Percentiles rank a stretch among this genome's conserved stretches.
These are phyloP conservation scores for Ophioderma brevispina DNA, from an alignment of 35 echinoderm and acorn worm species.

Conservation along the genomic window DNA sequence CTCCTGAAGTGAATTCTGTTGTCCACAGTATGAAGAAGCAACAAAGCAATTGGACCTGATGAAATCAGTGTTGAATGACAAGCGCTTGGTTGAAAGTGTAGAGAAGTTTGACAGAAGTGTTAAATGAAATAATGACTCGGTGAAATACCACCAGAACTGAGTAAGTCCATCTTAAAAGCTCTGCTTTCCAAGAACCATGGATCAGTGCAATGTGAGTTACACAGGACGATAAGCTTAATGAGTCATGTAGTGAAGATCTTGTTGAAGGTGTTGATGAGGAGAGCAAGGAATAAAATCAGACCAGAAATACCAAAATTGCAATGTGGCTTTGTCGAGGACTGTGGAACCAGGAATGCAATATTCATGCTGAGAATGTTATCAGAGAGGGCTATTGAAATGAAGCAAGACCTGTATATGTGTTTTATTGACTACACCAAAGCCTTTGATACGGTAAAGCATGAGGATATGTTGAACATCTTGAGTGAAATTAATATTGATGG, in stretches of 20 bases:
- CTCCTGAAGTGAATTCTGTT: background rate
- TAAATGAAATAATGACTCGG: background rate
- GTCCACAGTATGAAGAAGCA: slow-evolving; percentile 11
- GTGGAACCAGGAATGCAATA: no score
- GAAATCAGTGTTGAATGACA: no score
- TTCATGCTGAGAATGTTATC: slow-evolving; percentile 6
- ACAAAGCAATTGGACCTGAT: no score
- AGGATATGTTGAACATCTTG: no score
- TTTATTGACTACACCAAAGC: no score
- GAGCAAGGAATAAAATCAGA: no score
- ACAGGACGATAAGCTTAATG: slow-evolving; percentile 3
- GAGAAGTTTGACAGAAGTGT: background rate
- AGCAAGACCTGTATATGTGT: background rate
- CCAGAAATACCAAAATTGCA: background rate
- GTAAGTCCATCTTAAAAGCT: no score
- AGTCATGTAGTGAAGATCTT: slow-evolving; percentile 9
- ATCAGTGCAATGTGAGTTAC: background rate
- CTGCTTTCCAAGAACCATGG: background rate
- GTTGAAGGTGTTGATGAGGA: background rate
- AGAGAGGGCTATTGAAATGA: background rate
- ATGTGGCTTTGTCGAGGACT: background rate
- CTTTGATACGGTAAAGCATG: no score
- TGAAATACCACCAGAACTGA: background rate
- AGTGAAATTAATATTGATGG: background rate
- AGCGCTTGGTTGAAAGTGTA: background rate